Conservation (phyloP, 2,797 vertebrate genomes). For the Lepus townsendii region DNA sequence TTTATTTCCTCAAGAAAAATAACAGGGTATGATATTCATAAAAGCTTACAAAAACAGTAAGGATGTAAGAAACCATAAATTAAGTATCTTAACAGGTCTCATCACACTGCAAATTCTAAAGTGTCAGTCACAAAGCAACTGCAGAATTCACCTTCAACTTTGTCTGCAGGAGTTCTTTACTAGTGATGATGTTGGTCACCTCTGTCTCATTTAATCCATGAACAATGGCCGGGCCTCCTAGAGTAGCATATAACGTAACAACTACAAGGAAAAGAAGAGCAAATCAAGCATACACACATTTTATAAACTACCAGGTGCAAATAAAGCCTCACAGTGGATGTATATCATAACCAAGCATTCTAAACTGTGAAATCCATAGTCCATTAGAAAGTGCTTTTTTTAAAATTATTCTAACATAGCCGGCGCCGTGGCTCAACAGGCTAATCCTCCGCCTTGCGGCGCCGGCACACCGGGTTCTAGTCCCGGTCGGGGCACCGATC, state of each 20-base stretch:
- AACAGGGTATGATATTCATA: neutral
- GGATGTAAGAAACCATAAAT: neutral
- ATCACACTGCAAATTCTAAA: neutral
- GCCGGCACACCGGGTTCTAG: too few relatives aligned
- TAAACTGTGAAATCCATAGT: neutral
- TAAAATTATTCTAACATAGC: neutral
- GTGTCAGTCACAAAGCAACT: neutral
- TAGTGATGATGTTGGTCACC: conserved; percentile 97
- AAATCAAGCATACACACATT: neutral
- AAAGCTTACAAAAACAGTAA: conserved; percentile 14
- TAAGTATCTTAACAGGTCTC: neutral
- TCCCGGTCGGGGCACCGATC: too few relatives aligned
- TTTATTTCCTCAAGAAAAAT: conserved; percentile 36
- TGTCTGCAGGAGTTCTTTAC: conserved; percentile 95
- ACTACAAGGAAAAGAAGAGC: conserved; percentile 88
- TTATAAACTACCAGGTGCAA: neutral
- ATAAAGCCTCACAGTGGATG: neutral
- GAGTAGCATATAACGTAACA: conserved; percentile 96
- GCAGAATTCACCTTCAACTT: conserved; percentile 93
- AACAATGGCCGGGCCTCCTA: conserved; percentile 95
- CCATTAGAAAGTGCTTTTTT: neutral
- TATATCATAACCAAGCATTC: neutral
- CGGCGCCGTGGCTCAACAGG: too few relatives aligned
- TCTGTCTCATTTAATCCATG: conserved; percentile 96
- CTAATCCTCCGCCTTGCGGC: too few relatives aligned